Percentiles rank a stretch among this genome's conserved stretches.
Evolutionary conservation across 2,113 vertebrate species (phyloP).

Genomic region (Condylura cristata): DNA sequence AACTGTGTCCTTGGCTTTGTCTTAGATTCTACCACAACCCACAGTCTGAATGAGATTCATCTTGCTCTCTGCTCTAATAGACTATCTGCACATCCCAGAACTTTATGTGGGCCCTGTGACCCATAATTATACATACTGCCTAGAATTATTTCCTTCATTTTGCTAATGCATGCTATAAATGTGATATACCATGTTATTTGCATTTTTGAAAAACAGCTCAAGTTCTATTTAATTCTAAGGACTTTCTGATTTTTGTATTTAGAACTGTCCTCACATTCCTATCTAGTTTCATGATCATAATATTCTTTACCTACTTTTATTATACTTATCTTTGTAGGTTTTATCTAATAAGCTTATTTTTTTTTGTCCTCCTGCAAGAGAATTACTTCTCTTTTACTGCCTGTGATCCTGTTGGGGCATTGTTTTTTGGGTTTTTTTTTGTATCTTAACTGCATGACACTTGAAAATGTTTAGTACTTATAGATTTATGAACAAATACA

Average conservation of each 20-base stretch:
- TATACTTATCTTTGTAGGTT: not conserved
- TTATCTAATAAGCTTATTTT: not conserved
- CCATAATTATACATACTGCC: too few relatives aligned
- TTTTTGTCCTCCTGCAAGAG: not conserved
- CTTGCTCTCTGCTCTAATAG: not conserved
- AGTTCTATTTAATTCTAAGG: not conserved
- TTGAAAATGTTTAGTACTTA: not conserved
- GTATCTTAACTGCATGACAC: not conserved
- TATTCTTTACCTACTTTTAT: not conserved
- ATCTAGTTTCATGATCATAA: not conserved
- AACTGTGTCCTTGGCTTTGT: not conserved
- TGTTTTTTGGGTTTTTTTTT: not conserved
- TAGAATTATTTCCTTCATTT: slow-evolving; percentile 1
- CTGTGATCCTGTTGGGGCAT: not conserved
- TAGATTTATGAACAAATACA: not conserved
- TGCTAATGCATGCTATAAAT: not conserved
- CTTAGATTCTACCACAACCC: not conserved
- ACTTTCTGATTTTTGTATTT: not conserved
- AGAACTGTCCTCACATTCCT: not conserved
- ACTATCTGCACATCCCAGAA: not conserved
- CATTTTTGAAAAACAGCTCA: not conserved
- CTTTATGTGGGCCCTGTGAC: not conserved
- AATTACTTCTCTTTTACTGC: not conserved
- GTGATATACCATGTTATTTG: not conserved
- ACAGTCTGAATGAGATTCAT: not conserved